A percentile compares a stretch with the other conserved stretches of the same genome.
phyloP scores from a whole-genome alignment of 2,113 vertebrate genomes.

The Accipiter cooperii region DNA sequence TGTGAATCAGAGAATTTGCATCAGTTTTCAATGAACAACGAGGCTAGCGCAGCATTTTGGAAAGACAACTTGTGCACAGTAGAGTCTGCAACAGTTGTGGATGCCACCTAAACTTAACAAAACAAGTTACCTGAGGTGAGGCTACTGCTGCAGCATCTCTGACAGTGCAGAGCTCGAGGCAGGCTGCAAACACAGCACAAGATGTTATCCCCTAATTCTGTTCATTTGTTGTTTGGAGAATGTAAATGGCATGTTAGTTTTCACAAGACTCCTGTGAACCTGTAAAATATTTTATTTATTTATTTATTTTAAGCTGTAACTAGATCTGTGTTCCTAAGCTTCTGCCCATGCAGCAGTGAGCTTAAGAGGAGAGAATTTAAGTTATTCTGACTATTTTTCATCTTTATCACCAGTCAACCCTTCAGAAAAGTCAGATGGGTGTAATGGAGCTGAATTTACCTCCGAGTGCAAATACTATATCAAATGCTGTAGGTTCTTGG shows the following conservation, averaged over 20 bases:
- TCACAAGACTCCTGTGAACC: neutral
- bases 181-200: neutral
- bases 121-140: neutral
- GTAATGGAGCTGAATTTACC: neutral
- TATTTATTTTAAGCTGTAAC: neutral
- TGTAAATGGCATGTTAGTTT: neutral
- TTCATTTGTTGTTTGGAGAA: neutral
- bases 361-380: neutral
- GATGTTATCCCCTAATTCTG: neutral
- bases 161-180: neutral
- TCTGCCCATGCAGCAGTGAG: neutral
- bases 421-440: neutral
- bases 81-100: neutral
- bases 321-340: neutral
- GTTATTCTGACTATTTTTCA: neutral
- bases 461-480: neutral
- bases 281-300: neutral
- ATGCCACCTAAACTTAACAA: neutral
- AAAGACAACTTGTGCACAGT: neutral
- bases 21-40: neutral
- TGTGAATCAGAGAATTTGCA: neutral
- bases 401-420: neutral
- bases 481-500: neutral
- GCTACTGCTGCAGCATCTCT: neutral
- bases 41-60: neutral